Percentiles rank a stretch among this genome's conserved stretches.
These are phyloP conservation scores for Gnatocerus cornutus DNA, from an alignment of 2,888 invertebrate genomes.

Conservation along the genomic window DNA sequence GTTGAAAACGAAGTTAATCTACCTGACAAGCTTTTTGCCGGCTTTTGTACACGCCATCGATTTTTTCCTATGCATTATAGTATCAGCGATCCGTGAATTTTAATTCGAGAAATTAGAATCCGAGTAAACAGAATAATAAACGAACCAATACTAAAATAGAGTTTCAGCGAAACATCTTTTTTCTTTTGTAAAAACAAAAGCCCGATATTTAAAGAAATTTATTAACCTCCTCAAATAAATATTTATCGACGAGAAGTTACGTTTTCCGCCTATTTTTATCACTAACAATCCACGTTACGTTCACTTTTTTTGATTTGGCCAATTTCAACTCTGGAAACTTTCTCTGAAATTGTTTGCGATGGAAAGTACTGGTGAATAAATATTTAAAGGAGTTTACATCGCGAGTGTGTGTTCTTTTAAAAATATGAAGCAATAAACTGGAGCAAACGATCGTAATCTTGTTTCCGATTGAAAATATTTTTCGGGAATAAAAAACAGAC, in stretches of 20 bases:
- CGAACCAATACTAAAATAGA: constrained; percentile 37
- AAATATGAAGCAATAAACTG: constrained; percentile 13
- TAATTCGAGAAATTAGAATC: constrained; percentile 40
- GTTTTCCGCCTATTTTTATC: constrained; percentile 37
- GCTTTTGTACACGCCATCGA: constrained; percentile 15
- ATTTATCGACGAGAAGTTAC: constrained; percentile 41
- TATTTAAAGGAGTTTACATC: constrained; percentile 40
- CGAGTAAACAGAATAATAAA: constrained; percentile 44
- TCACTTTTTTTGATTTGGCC: constrained; percentile 16
- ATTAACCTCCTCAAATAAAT: constrained; percentile 44
- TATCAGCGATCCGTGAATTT: constrained; percentile 32
- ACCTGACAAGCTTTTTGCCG: constrained; percentile 9
- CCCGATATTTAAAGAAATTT: constrained; percentile 30
- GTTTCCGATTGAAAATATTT: constrained; percentile 12
- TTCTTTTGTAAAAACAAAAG: constrained; percentile 38
- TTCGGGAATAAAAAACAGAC: background rate
- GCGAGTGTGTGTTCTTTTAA: constrained; percentile 14
- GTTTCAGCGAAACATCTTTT: constrained; percentile 31
- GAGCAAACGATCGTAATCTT: constrained; percentile 24
- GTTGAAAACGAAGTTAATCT: constrained; percentile 23
- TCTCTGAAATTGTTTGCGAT: constrained; percentile 29
- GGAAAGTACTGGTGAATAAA: constrained; percentile 42
- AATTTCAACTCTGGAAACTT: constrained; percentile 35
- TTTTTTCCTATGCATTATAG: constrained; percentile 35
- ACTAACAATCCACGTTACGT: constrained; percentile 18